Percentiles rank a stretch among this genome's conserved stretches.
phyloP scores from a whole-genome alignment of 2,797 vertebrate genomes.

The Psittacula echo region DNA sequence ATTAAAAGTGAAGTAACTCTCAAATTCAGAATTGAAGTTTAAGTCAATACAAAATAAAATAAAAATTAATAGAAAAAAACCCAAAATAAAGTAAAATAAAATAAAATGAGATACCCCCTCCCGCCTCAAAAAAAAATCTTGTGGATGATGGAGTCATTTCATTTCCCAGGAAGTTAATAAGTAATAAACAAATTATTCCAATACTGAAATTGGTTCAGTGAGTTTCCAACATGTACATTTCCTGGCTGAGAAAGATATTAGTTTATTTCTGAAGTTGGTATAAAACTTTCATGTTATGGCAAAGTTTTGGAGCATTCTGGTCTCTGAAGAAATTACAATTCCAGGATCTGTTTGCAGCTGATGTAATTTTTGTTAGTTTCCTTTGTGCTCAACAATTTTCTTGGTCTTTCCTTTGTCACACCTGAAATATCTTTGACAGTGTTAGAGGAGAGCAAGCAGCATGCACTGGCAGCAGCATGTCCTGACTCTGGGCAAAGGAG shows the following conservation, averaged over 20 bases:
- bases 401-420: not conserved
- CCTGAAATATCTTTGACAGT: not conserved
- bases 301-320: not conserved
- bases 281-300: not conserved
- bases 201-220: not conserved
- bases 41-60: not conserved
- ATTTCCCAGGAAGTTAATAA: not conserved
- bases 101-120: not conserved
- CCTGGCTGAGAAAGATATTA: not conserved
- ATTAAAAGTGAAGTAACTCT: not conserved
- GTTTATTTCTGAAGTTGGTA: not conserved
- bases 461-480: not conserved
- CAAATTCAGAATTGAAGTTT: not conserved
- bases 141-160: not conserved
- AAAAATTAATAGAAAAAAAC: not conserved
- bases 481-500: not conserved
- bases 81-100: not conserved
- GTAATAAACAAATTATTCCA: not conserved
- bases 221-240: not conserved
- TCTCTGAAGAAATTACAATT: not conserved
- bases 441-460: not conserved
- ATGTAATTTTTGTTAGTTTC: not conserved
- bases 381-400: not conserved
- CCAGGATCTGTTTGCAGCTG: not conserved
- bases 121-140: not conserved